Base-by-base conservation (phyloP, 2,888 invertebrate genomes). In the Teleiodes luculella region DNA sequence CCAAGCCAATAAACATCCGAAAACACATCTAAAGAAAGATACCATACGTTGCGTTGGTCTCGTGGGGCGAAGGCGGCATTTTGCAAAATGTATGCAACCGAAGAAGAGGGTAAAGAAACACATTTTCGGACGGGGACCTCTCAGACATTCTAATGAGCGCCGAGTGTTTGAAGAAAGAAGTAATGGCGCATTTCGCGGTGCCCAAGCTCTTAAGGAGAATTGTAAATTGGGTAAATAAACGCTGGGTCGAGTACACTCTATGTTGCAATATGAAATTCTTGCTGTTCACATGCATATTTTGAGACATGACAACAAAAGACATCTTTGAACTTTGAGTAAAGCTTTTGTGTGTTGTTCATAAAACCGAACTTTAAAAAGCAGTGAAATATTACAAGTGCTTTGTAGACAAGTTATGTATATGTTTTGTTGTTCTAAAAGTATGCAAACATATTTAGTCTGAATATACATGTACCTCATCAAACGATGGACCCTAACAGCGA, bases 121-220 rank as follows among this genome's bases (percentile, higher is more conserved):
- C 74, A 74, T 73, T 78, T 74, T 76, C 67, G 74, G 72, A 65
- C 65, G 68, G 63, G 58, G 74, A 69, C 74, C 79, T 76, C 78
- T 80, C 79, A 80, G 80, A 80, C 78, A 81, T 80, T 80, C 75
- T 81, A 81, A 81, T 81, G 80, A 81, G 80, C 68, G 33, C 59
- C 64, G 67, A 62, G 68, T 72, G 66, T 72, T 74, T 74, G 70
- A 48, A 53, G 47, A 39, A 20, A 47, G 18, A 47, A 30, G 33
- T 14, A 48, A 48, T 18, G 35, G 24, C 20, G 36, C 50, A 39
- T 45, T 45, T 50, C 16, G 49, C 37, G 20, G 49, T 36, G 13
- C 37, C 36, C 36, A 35, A 20, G 35, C 33, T 37, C 28, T 18
- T 36, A 49, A 37, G 28, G n/a, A 49, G 49, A 49, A 37, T 49